Evolutionary conservation across 2,888 invertebrate species (phyloP), one percentile per base, ranked within the genome.

Genomic region (Eupithecia pulchellata): DNA sequence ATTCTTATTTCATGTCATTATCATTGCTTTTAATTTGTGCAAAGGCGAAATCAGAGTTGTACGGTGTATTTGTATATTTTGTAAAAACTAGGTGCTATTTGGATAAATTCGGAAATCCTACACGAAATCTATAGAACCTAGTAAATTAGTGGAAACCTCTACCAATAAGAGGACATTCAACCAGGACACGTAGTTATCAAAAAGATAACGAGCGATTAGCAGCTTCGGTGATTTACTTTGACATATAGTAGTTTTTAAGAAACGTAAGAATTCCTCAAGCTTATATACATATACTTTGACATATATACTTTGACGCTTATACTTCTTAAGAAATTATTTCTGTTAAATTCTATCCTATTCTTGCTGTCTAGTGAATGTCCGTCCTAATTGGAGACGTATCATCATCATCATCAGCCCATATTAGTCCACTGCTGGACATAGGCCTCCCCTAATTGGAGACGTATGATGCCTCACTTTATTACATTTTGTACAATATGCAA

Each of bases 21-120:
- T 29, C 20, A 32, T 34, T 32, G 30, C 32, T 61, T 34, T 34
- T 13, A 20, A 61, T 34, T 61, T 61, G 61, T 61, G 61, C 61
- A 25, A 61, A 61, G 61, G 61, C 61, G 1, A 61, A 34, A 0
- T 55, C 25, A 55, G 55, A 34, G 34, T 60, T 60, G 17, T 60
- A 61, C 34, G 34, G 20, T 20, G n/a, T n/a, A 32, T 60, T 60
- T 34, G 9, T 34, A 34, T 61, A 61, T 61, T 47, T 47, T 20
- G 9, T n/a, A 47, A n/a, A 0, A 47, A 9, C 9, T 47, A 20
- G 20, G 42, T 47, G 42, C n/a, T 9, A 47, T 47, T 47, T 20
- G 42, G 9, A 47, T 20, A 47, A 20, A 42, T 6, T n/a, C n/a
- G 9, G 8, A 2, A n/a, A 4, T 42, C 5, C 30, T 32, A 57